Evolutionary conservation across 2,113 vertebrate species (phyloP), one percentile per base, ranked within the genome.

Genomic region (Tinamus guttatus): DNA sequence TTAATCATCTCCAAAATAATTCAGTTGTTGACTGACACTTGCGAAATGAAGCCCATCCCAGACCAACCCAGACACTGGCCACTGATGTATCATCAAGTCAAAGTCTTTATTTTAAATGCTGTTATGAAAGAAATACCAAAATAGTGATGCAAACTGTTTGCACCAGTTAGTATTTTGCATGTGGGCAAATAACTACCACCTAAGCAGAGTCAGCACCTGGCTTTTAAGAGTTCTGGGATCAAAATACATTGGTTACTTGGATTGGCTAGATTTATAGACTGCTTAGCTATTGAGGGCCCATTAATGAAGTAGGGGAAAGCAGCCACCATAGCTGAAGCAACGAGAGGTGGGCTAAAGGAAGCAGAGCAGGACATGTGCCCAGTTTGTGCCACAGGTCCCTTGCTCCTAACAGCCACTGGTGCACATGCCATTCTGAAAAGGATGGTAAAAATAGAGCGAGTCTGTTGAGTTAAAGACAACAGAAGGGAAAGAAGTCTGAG

Each of bases 51-150:
- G 63, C 86, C 60, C 56, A 85, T 74, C 45, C 41, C 76, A 52
- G 56, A 90, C 64, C 36, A 88, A 90, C n/a, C n/a, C 77, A 84
- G 68, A 90, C 45, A 43, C 32, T 90, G 86, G 45, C 60, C 85
- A 93, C 51, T 40, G 47, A 74, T 88, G 68, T 86, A 60, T 75
- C 75, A 94, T 52, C 79, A 88, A 83, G 64, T 75, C 70, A 89
- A 93, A 85, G 82, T 60, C 79, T 90, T 81, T 77, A 64, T 34
- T 81, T 88, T 88, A 78, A 85, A 93, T 64, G 54, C 52, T 71
- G 69, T 93, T 95, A 88, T 60, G 73, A 95, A 93, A 79, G 85
- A 95, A 94, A 95, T 75, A 90, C 71, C 92, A 83, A 83, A 89
- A 87, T 7, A 47, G 90, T 81, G 92, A 94, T 92, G n/a, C n/a